These are phyloP conservation scores for Deroplatys truncata DNA, from an alignment of 2,888 invertebrate genomes.

Conservation along the genomic window DNA sequence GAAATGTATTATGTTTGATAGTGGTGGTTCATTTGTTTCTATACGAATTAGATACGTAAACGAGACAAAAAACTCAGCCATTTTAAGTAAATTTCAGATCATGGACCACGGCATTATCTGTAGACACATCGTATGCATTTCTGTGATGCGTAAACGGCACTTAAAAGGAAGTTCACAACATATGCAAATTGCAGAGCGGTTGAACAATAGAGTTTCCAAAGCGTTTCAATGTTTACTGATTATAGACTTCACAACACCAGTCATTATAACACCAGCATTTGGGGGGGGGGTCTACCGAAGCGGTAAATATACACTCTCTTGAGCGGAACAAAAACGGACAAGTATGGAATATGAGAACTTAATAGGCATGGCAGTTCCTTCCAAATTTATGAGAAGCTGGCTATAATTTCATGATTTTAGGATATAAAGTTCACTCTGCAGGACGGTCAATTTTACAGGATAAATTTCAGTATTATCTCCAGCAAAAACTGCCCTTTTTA, in stretches of 20 bases:
- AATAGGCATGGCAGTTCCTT: neutral
- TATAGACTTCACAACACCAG: neutral
- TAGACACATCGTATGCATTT: neutral
- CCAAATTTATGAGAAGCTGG: neutral
- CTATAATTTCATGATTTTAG: too few relatives aligned
- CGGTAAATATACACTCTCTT: neutral
- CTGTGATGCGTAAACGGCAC: neutral
- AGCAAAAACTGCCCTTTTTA: too few relatives aligned
- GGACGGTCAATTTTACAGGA: too few relatives aligned
- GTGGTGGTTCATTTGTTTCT: too few relatives aligned
- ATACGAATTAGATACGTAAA: too few relatives aligned
- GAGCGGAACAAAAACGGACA: neutral
- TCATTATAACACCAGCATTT: neutral
- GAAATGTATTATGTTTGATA: too few relatives aligned
- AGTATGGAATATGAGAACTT: neutral
- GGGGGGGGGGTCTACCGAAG: neutral
- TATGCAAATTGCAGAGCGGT: neutral
- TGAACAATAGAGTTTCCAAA: neutral
- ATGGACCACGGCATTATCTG: neutral
- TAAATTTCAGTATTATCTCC: too few relatives aligned
- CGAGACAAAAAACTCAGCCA: too few relatives aligned
- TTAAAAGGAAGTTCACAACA: neutral
- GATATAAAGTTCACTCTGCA: too few relatives aligned
- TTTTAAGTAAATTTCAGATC: too few relatives aligned
- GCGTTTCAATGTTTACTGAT: neutral